These are phyloP conservation scores for Danio aesculapii DNA, from an alignment of 2,797 vertebrate genomes.

Conservation along the genomic window DNA sequence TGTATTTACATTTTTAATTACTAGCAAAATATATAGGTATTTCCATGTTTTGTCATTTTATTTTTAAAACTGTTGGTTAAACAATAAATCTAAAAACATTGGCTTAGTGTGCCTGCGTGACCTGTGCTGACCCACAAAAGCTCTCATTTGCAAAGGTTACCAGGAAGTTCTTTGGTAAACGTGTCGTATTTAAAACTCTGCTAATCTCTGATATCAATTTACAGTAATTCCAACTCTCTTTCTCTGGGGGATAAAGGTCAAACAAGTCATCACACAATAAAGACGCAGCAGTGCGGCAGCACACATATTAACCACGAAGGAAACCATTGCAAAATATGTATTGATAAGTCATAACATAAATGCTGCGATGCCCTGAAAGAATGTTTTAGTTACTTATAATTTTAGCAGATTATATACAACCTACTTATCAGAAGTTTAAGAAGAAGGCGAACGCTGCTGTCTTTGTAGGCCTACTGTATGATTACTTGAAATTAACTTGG, in stretches of 20 bases:
- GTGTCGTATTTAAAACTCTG: constrained; percentile 6
- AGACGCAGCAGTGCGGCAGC: too few species aligned
- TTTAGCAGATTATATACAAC: neutral
- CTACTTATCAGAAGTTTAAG: neutral
- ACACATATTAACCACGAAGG: neutral
- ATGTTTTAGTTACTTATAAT: neutral
- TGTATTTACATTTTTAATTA: neutral
- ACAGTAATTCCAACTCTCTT: constrained; percentile 17
- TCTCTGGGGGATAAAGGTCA: neutral
- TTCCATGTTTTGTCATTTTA: neutral
- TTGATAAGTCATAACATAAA: neutral
- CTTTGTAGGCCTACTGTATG: constrained; percentile 59
- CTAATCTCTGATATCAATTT: constrained; percentile 22
- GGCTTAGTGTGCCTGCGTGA: constrained; percentile 13
- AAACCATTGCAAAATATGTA: neutral
- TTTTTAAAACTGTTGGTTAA: neutral
- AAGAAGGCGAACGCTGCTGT: neutral
- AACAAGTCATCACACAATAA: neutral
- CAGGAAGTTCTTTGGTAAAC: constrained; percentile 7
- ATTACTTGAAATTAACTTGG: constrained; percentile 78
- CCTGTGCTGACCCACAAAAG: constrained; percentile 29
- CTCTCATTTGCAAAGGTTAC: constrained; percentile 26
- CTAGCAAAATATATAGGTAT: neutral
- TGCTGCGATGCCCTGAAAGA: neutral
- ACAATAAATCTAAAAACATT: neutral